phyloP scores from a whole-genome alignment of 2,113 vertebrate species.

The Lampris incognitus region DNA sequence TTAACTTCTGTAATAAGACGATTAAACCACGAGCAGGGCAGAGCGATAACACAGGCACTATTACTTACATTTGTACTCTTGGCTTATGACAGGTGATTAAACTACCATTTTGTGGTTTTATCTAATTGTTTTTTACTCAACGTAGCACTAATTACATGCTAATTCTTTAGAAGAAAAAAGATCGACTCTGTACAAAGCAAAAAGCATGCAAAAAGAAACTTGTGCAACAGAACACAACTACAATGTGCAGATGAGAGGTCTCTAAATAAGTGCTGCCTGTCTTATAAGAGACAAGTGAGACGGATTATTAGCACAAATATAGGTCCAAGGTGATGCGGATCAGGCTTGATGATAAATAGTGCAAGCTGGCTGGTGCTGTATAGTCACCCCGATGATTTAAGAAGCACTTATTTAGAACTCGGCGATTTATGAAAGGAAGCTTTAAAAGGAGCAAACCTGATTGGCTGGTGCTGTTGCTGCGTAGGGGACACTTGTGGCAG shows the following conservation, averaged over 20 bases:
- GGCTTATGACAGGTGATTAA: not conserved
- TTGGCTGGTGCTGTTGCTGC: constrained; percentile 90
- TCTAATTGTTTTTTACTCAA: not conserved
- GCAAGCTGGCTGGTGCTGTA: constrained; percentile 87
- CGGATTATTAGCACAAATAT: constrained; percentile 44
- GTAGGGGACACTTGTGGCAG: constrained; percentile 97
- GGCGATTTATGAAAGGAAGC: constrained; percentile 93
- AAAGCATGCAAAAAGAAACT: constrained; percentile 56
- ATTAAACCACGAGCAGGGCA: too few species aligned
- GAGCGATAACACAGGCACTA: not conserved
- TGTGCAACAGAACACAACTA: constrained; percentile 33
- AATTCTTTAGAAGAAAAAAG: constrained; percentile 7
- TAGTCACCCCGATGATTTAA: constrained; percentile 66
- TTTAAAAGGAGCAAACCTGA: constrained; percentile 98
- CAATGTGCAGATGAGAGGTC: constrained; percentile 50
- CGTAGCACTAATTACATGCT: not conserved
- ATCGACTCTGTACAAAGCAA: constrained; percentile 44
- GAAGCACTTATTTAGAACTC: constrained; percentile 94
- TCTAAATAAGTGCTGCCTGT: constrained; percentile 40
- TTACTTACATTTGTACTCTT: not conserved
- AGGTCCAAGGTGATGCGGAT: constrained; percentile 49
- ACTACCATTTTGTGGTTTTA: not conserved
- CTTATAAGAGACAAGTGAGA: constrained; percentile 43
- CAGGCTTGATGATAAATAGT: constrained; percentile 60
- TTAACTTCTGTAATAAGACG: too few species aligned